Conservation (phyloP, 2,797 vertebrate species). For the Falco novaeseelandiae region DNA sequence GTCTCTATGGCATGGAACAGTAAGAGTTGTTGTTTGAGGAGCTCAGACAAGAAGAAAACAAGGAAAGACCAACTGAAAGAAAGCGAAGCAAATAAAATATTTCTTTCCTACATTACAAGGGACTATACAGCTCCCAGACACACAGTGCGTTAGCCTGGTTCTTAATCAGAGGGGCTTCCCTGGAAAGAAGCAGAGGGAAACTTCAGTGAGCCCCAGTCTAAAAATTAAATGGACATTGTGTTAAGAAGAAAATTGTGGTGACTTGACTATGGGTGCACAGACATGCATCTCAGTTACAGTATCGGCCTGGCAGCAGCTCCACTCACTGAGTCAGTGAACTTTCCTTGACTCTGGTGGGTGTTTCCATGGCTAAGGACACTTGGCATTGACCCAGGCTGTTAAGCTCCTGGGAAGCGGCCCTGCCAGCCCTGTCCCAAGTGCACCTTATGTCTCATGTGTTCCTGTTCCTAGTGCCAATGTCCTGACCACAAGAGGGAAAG, state of each 20-base stretch:
- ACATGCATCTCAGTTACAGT: background rate
- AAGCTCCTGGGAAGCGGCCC: background rate
- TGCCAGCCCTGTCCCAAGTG: background rate
- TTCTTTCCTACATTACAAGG: background rate
- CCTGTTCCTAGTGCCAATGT: background rate
- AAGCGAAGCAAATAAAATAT: background rate
- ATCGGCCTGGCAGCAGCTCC: background rate
- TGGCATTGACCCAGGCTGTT: background rate
- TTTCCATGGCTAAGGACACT: background rate
- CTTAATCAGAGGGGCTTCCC: background rate
- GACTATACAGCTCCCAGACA: background rate
- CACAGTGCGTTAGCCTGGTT: background rate
- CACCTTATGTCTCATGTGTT: fast-evolving
- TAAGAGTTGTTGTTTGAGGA: background rate
- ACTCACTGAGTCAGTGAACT: background rate
- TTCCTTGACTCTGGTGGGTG: background rate
- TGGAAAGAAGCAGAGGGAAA: background rate
- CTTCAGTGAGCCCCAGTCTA: background rate
- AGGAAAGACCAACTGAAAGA: background rate
- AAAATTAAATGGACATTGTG: background rate
- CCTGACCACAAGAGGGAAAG: background rate
- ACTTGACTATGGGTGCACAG: background rate
- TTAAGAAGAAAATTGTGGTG: background rate
- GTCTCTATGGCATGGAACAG: background rate
- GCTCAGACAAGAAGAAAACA: background rate